Evolutionary conservation across 2,888 invertebrate species (phyloP).

Genomic region (Coelopa pilipes): DNA sequence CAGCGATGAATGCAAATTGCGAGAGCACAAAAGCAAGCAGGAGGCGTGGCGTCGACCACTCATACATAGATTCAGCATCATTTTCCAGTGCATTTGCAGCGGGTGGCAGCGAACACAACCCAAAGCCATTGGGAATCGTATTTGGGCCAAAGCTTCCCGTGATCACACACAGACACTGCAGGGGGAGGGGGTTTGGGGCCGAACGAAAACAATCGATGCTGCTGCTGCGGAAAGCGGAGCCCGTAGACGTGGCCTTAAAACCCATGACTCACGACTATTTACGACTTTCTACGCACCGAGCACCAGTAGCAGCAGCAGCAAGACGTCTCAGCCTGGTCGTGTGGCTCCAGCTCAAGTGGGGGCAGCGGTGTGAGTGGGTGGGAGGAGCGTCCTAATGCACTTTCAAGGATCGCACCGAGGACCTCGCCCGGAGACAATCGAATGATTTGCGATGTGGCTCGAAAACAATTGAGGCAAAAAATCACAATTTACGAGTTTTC

Average conservation of each 20-base stretch:
- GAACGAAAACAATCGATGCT: conserved; percentile 11
- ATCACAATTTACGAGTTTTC: conserved; percentile 7
- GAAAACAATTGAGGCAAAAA: not conserved
- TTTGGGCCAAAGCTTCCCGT: not conserved
- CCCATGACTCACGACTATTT: conserved; percentile 5
- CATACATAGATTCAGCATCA: not conserved
- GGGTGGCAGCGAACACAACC: not conserved
- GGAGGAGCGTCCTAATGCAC: too few relatives aligned
- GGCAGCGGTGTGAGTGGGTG: too few relatives aligned
- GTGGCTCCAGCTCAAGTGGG: too few relatives aligned
- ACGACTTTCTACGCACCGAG: not conserved
- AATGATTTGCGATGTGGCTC: too few relatives aligned
- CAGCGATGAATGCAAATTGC: conserved; percentile 19
- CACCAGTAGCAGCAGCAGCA: not conserved
- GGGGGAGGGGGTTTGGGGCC: not conserved
- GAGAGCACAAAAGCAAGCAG: conserved; percentile 1
- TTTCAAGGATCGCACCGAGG: too few relatives aligned
- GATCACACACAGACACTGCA: not conserved
- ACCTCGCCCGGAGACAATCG: too few relatives aligned
- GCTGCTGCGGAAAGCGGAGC: not conserved
- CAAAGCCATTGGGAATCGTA: too few relatives aligned
- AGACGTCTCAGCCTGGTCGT: not conserved
- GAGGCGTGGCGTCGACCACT: not conserved
- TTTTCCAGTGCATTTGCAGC: conserved; percentile 8
- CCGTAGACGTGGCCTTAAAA: not conserved